A percentile compares a stretch with the other conserved stretches of the same genome.
These are phyloP conservation scores for Rattus rattus DNA, from an alignment of 2,113 vertebrate species.

Conservation along the genomic window DNA sequence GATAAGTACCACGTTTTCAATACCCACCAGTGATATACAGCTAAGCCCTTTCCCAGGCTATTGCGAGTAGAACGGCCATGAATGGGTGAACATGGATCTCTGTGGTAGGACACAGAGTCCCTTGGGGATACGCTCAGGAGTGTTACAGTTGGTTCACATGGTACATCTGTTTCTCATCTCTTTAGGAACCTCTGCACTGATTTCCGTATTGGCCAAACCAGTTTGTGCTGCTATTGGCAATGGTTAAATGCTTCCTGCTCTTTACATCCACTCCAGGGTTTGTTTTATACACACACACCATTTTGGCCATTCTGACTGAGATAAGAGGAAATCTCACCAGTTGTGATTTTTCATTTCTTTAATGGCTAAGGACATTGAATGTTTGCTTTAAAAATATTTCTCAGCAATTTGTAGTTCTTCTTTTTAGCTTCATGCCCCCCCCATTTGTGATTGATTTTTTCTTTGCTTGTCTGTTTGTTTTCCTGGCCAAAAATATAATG, in stretches of 20 bases:
- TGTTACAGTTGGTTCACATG: background rate
- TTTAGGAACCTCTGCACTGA: background rate
- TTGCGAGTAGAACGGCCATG: background rate
- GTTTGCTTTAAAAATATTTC: background rate
- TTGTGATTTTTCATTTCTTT: background rate
- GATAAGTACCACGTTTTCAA: background rate
- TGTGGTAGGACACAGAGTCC: no score
- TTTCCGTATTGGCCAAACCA: background rate
- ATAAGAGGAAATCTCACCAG: background rate
- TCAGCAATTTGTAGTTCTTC: background rate
- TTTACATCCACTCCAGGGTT: no score
- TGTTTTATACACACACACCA: background rate
- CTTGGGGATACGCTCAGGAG: background rate
- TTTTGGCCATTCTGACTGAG: background rate
- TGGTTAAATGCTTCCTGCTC: background rate
- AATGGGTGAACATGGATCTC: background rate
- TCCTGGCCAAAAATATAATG: background rate
- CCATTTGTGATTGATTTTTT: no score
- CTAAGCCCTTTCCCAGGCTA: background rate
- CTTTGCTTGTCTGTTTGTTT: background rate
- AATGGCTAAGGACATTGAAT: background rate
- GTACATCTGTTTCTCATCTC: background rate
- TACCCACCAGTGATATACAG: background rate
- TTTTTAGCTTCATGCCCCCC: background rate
- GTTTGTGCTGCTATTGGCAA: background rate